phyloP scores from a whole-genome alignment of 2,113 vertebrate genomes.

The Athene cunicularia region DNA sequence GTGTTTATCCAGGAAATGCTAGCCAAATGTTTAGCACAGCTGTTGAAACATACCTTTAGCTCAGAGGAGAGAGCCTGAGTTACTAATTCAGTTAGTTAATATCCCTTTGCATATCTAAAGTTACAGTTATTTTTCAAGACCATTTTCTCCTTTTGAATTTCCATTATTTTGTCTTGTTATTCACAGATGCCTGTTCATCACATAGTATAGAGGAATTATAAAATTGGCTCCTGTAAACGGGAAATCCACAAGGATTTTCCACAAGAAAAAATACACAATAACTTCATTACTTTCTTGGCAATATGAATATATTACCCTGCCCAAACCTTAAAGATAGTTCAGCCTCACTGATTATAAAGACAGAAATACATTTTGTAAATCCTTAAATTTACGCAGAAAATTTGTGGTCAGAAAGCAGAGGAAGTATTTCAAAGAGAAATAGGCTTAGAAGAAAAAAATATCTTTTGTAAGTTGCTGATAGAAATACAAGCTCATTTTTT shows the following conservation, averaged over 20 bases:
- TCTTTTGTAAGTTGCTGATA: not conserved
- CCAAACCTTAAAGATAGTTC: not conserved
- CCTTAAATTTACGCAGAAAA: not conserved
- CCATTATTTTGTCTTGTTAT: conserved; percentile 13
- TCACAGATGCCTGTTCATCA: not conserved
- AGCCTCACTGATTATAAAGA: not conserved
- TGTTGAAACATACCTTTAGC: conserved; percentile 47
- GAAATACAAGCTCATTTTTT: not conserved
- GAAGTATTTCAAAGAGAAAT: not conserved
- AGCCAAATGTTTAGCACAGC: conserved; percentile 33
- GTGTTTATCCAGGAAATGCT: not conserved
- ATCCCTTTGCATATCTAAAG: conserved; percentile 23
- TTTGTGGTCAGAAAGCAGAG: not conserved
- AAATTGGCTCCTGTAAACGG: conserved; percentile 4
- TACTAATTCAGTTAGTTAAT: conserved; percentile 1
- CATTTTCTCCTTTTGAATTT: conserved; percentile 32
- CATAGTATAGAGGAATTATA: not conserved
- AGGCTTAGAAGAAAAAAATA: not conserved
- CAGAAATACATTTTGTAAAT: not conserved
- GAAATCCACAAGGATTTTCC: conserved; percentile 26
- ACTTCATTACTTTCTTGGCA: conserved; percentile 17
- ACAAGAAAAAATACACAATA: not conserved
- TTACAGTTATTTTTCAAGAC: conserved; percentile 16
- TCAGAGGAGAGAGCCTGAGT: not conserved
- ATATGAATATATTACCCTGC: not conserved